Conservation (phyloP, 2,113 vertebrate species). For the Athene cunicularia region DNA sequence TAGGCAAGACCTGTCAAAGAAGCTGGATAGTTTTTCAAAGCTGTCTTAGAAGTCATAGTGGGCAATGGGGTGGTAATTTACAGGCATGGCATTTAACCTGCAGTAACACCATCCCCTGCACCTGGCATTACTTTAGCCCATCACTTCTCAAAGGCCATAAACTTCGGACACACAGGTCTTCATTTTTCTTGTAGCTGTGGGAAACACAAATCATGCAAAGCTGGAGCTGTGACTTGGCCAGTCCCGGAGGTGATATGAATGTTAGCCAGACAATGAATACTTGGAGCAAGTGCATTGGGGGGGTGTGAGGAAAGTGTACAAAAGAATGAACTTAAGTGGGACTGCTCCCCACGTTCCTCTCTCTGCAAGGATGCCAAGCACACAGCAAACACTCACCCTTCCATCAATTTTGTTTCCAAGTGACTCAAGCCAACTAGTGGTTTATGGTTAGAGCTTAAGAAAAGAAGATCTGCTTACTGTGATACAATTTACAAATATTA, state of each 20-base stretch:
- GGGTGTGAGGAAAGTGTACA: not conserved
- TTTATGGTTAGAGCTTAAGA: constrained; percentile 58
- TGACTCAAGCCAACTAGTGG: constrained; percentile 24
- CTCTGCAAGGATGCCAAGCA: constrained; percentile 7
- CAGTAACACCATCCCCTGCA: constrained; percentile 37
- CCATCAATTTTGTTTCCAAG: constrained; percentile 31
- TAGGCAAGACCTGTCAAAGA: constrained; percentile 52
- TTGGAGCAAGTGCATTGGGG: not conserved
- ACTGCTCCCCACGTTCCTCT: rapidly evolving
- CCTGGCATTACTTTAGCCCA: constrained; percentile 59
- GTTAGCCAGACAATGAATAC: constrained; percentile 20
- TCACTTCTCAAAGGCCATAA: constrained; percentile 64
- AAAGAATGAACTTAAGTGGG: not conserved
- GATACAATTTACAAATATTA: constrained; percentile 50
- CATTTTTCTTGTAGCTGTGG: constrained; percentile 54
- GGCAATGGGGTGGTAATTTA: constrained; percentile 23
- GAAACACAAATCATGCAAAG: constrained; percentile 62
- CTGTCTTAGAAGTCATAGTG: constrained; percentile 19
- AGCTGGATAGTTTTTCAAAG: constrained; percentile 33
- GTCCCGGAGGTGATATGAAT: constrained; percentile 30
- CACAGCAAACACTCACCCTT: not conserved
- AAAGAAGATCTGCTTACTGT: not conserved
- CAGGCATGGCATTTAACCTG: constrained; percentile 59
- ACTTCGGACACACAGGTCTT: constrained; percentile 39
- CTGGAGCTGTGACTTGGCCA: constrained; percentile 28